Evolutionary conservation across 2,797 vertebrate species (phyloP).

Genomic region (Crax fasciolata): DNA sequence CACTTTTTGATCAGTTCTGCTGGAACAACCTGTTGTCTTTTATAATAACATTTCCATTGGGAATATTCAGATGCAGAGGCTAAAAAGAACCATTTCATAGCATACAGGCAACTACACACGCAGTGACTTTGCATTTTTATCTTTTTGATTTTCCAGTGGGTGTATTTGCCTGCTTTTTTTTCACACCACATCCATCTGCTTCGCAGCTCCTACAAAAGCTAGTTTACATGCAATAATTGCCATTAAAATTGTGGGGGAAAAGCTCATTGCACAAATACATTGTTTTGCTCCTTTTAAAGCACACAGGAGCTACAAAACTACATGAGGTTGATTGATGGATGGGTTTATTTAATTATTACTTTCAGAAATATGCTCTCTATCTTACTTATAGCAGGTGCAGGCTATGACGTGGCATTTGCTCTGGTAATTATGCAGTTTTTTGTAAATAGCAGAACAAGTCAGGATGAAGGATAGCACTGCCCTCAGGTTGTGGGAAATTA

Average conservation of each 20-base stretch:
- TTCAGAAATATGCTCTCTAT: conserved; percentile 40
- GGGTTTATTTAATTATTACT: conserved; percentile 59
- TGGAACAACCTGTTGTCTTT: conserved; percentile 72
- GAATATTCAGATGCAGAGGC: conserved; percentile 55
- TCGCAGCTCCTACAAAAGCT: conserved; percentile 22
- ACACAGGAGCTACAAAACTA: conserved; percentile 19
- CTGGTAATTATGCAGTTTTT: conserved; percentile 68
- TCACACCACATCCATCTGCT: conserved; percentile 65
- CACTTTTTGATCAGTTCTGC: conserved; percentile 63
- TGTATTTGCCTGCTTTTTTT: conserved; percentile 45
- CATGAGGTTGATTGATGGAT: conserved; percentile 10
- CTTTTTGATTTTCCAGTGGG: conserved; percentile 75
- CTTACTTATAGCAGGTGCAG: conserved; percentile 55
- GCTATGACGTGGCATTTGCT: conserved; percentile 68
- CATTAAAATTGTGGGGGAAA: conserved; percentile 44
- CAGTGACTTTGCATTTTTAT: conserved; percentile 71
- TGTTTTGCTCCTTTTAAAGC: conserved; percentile 40
- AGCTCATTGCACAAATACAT: not conserved
- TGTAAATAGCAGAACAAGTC: conserved; percentile 71
- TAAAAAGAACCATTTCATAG: conserved; percentile 56
- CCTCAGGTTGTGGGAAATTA: conserved; percentile 65
- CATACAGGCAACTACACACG: conserved; percentile 42
- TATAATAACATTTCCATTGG: conserved; percentile 60
- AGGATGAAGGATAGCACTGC: conserved; percentile 70
- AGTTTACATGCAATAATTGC: conserved; percentile 68